phyloP scores from a whole-genome alignment of 2,113 vertebrate genomes.

The Xerus inauris region DNA sequence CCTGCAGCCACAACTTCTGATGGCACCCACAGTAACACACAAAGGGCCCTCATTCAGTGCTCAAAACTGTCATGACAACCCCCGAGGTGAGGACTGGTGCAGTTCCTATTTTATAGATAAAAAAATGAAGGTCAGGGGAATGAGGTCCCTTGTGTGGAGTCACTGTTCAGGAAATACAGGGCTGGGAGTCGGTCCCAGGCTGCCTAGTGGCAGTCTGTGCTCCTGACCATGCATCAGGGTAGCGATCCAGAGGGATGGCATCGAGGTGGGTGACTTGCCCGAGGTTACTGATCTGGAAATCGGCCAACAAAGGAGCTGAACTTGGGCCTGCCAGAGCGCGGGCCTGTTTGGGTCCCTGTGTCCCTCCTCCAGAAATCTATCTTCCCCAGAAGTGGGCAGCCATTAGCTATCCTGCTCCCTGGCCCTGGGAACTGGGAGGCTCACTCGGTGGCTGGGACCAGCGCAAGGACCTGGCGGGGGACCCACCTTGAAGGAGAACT shows the following conservation, averaged over 20 bases:
- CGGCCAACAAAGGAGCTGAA: background rate
- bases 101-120: background rate
- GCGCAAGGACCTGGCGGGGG: accelerated
- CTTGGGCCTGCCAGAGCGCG: background rate
- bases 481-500: conserved; percentile 94
- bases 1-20: background rate
- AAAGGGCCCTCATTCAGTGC: accelerated
- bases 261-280: background rate
- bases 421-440: background rate
- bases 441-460: no score
- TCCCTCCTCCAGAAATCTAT: background rate
- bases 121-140: background rate
- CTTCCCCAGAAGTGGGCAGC: background rate
- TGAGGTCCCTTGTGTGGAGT: background rate
- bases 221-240: accelerated
- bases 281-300: background rate
- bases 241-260: background rate
- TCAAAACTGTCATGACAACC: background rate
- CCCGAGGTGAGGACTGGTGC: background rate
- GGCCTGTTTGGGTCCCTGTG: background rate
- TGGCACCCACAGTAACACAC: background rate
- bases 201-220: background rate
- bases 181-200: background rate
- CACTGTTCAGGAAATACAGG: accelerated
- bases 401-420: background rate